Base-by-base conservation (phyloP, 1,140 invertebrate species). In the Drosophila sulfurigaster region DNA sequence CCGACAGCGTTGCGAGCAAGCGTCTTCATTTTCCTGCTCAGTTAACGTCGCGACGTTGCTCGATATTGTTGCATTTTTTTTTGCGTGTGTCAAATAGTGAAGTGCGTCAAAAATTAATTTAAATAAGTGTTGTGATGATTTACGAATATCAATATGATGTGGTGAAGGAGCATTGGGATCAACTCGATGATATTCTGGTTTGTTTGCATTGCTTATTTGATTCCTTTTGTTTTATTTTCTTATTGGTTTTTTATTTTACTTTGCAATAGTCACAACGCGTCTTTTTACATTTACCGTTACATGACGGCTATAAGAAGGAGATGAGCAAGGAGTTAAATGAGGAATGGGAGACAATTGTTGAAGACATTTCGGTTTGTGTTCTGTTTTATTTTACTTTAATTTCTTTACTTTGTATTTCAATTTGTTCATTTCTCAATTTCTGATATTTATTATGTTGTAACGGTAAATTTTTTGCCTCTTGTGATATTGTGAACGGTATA, bases 331-430 rank as follows among this genome's bases (percentile, higher is more conserved):
- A 82, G 13, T 38, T 87, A 1, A 88, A 83, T 59, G 45, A 49
- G 6, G 83, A 87, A 46, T 87, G 83, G 83, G 25, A 10, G 2
- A 1, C 46, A n/a, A 8, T 87, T 0, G 54, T 78, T 20, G 43
- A 66, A n/a, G 77, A 88, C 11, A 83, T 87, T 70, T 83, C 80
- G 83, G 83, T 87, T 8, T 45, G 83, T 82, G 70, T 43, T 60
- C 0, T 59, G 15, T 32, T 16, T 58, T 67, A n/a, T 5, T 38
- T 56, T 35, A 54, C 38, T 10, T 49, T 52, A 15, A 43, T 38
- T 13, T 57, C 0, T 32, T 58, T 52, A 7, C 3, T 5, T 54
- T 15, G 16, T 11, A 6, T 13, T 20, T 30, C 28, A 30, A 1
- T 51, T 46, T 5, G 1, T 64, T 11, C 11, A 7, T n/a, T 43